Conservation (phyloP, 2,113 vertebrate species). For the Seriola dumerili region DNA sequence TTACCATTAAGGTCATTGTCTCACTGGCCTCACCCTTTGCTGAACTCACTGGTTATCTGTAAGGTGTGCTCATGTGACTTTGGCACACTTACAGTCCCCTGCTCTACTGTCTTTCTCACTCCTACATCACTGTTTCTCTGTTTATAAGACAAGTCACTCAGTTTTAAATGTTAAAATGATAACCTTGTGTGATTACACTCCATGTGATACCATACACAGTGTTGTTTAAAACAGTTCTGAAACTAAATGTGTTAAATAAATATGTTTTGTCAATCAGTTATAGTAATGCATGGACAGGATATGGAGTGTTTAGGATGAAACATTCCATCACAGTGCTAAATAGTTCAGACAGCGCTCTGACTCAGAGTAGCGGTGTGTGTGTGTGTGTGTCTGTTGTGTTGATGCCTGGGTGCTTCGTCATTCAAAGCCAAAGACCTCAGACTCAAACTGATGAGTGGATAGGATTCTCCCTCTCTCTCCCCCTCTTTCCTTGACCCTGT, state of each 20-base stretch:
- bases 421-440: constrained; percentile 62
- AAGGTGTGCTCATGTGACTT: constrained; percentile 49
- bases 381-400: constrained; percentile 22
- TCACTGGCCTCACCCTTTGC: constrained; percentile 35
- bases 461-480: constrained; percentile 32
- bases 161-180: constrained; percentile 32
- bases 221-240: not conserved
- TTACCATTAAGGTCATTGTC: constrained; percentile 51
- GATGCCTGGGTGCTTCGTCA: constrained; percentile 55
- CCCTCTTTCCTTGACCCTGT: constrained; percentile 62
- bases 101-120: constrained; percentile 45
- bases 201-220: not conserved
- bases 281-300: constrained; percentile 39
- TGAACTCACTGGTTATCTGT: constrained; percentile 59
- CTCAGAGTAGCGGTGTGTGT: constrained; percentile 18
- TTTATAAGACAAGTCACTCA: constrained; percentile 25
- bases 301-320: constrained; percentile 16
- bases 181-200: constrained; percentile 4
- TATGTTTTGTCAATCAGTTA: constrained; percentile 3
- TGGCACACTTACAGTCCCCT: constrained; percentile 47
- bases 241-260: constrained; percentile 6
- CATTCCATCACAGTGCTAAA: constrained; percentile 11
- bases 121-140: constrained; percentile 39
- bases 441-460: constrained; percentile 67
- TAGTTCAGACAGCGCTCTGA: constrained; percentile 45